Conservation (phyloP, 2,888 invertebrate genomes). For the Calameuta idolon region DNA sequence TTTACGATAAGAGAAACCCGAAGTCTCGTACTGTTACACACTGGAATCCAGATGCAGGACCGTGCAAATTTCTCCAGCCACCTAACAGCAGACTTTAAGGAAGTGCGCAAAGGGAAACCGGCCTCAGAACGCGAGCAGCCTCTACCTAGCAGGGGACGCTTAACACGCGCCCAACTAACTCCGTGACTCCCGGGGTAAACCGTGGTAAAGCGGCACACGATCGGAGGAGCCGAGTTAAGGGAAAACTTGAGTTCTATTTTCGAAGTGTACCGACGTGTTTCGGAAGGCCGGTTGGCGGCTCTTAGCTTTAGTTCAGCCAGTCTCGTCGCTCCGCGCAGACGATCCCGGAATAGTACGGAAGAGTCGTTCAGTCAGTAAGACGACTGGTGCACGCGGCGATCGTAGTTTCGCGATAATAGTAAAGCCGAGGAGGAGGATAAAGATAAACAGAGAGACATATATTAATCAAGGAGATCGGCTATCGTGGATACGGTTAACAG, state of each 20-base stretch:
- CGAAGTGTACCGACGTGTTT: conserved; percentile 50
- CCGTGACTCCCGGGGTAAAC: conserved; percentile 18
- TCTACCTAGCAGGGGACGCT: background rate
- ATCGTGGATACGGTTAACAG: conserved; percentile 3
- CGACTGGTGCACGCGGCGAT: conserved; percentile 2
- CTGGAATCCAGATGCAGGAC: background rate
- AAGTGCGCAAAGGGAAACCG: background rate
- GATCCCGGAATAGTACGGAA: conserved; percentile 54
- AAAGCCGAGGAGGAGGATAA: conserved; percentile 6
- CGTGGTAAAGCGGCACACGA: conserved; percentile 18
- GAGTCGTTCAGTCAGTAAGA: conserved; percentile 18
- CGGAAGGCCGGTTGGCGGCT: conserved; percentile 28
- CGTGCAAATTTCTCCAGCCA: background rate
- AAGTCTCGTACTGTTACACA: background rate
- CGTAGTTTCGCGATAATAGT: conserved; percentile 11
- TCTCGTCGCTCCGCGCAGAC: conserved; percentile 56
- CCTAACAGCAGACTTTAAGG: background rate
- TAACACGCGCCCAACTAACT: conserved; percentile 11
- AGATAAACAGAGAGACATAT: conserved; percentile 8
- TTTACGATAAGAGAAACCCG: background rate
- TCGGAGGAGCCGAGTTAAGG: conserved; percentile 35
- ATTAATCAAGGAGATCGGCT: background rate
- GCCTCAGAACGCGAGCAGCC: background rate
- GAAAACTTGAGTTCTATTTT: conserved; percentile 60
- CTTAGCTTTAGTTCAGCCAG: conserved; percentile 52